Percentiles rank a stretch among this genome's conserved stretches.
Evolutionary conservation across 2,113 vertebrate genomes (phyloP).

Genomic region (Gasterosteus aculeatus): DNA sequence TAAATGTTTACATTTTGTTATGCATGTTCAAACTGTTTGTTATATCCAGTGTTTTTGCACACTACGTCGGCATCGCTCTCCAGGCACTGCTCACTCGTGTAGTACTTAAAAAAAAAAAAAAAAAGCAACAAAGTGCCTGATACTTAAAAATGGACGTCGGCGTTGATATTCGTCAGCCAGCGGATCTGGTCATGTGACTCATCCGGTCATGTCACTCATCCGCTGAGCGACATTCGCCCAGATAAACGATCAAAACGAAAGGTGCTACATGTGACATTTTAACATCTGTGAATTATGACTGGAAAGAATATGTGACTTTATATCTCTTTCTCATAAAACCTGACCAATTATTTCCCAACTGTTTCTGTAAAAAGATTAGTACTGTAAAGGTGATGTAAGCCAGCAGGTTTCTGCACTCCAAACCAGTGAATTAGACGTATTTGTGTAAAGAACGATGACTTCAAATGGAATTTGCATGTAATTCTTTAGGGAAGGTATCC

Average conservation of each 20-base stretch:
- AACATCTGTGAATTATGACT: neutral
- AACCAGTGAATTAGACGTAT: neutral
- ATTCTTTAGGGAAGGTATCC: neutral
- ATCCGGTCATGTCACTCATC: conserved; percentile 1
- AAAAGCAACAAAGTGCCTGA: conserved; percentile 64
- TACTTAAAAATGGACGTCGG: conserved; percentile 20
- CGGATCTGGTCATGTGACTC: neutral
- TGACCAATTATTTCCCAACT: too few relatives aligned
- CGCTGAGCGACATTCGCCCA: conserved; percentile 7
- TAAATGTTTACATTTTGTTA: conserved; percentile 73
- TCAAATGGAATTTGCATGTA: neutral
- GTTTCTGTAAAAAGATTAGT: neutral
- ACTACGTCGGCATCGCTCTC: conserved; percentile 56
- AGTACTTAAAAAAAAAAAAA: conserved; percentile 18
- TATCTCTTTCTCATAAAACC: neutral
- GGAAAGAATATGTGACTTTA: neutral
- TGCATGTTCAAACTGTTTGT: conserved; percentile 59
- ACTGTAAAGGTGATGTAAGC: too few relatives aligned
- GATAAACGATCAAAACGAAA: conserved; percentile 38
- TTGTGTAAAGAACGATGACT: neutral
- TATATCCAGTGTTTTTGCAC: conserved; percentile 70
- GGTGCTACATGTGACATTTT: conserved; percentile 47
- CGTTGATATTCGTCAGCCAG: conserved; percentile 16
- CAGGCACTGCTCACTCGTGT: conserved; percentile 41
- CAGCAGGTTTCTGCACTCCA: neutral